Conservation (phyloP, 2,888 invertebrate species). For the Andrena dorsata region DNA sequence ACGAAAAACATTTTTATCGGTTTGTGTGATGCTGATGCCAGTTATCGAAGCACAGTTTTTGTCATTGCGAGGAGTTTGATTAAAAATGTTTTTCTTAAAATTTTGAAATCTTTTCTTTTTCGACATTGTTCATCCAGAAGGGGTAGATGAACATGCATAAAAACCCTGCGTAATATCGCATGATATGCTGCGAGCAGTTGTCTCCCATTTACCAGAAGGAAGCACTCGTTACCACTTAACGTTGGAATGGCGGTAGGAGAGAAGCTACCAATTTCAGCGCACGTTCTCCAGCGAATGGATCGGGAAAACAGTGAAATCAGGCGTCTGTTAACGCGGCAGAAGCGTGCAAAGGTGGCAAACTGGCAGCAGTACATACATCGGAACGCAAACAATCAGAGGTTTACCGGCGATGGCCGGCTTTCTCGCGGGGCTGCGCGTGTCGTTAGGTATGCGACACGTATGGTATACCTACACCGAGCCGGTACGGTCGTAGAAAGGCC, state of each 20-base stretch:
- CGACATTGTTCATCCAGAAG: too few species aligned
- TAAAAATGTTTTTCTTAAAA: too few species aligned
- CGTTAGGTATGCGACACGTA: constrained; percentile 73
- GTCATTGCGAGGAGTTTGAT: too few species aligned
- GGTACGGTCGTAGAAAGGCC: constrained; percentile 80
- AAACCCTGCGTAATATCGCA: too few species aligned
- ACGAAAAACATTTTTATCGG: too few species aligned
- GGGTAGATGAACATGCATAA: too few species aligned
- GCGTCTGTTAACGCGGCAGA: constrained; percentile 18
- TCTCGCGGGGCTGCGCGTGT: constrained; percentile 64
- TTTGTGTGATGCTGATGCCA: too few species aligned
- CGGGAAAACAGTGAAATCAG: constrained; percentile 4
- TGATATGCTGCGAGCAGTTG: too few species aligned
- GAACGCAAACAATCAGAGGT: constrained; percentile 57
- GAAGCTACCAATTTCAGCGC: neutral
- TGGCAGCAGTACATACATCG: constrained; percentile 25
- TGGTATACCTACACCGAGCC: constrained; percentile 65
- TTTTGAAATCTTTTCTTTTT: too few species aligned
- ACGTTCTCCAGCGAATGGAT: neutral
- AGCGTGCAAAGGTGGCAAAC: constrained; percentile 6
- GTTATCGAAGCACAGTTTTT: too few species aligned
- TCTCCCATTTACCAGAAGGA: neutral
- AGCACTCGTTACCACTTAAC: neutral
- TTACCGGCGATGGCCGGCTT: constrained; percentile 66
- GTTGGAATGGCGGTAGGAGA: neutral